A percentile compares a stretch with the other conserved stretches of the same genome.
Conservation (phyloP, 2,797 vertebrate genomes). For the Smutsia gigantea region DNA sequence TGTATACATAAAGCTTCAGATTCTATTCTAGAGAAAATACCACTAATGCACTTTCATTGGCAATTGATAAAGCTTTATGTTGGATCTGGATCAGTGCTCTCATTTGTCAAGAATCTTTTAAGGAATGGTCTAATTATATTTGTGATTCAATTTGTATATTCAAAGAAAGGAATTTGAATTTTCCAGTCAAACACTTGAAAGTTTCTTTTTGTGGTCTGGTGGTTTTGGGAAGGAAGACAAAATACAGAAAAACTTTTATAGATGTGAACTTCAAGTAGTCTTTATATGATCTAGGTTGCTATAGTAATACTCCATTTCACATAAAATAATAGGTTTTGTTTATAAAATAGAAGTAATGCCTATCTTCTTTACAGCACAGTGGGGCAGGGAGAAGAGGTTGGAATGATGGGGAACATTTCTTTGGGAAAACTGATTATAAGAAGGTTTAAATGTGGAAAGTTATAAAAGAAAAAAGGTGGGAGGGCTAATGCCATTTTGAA, state of each 20-base stretch:
- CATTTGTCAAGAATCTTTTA: conserved; percentile 24
- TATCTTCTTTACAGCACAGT: neutral
- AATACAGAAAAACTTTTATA: conserved; percentile 4
- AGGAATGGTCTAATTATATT: conserved; percentile 42
- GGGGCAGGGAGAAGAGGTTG: neutral
- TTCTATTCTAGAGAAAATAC: neutral
- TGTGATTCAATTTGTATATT: conserved; percentile 1
- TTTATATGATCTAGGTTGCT: conserved; percentile 32
- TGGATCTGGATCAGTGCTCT: neutral
- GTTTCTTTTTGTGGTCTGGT: conserved; percentile 21
- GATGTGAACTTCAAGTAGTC: neutral
- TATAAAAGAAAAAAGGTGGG: neutral
- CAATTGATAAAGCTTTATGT: conserved; percentile 14
- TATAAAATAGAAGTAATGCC: neutral
- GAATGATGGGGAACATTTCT: neutral
- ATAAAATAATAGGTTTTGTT: conserved; percentile 34
- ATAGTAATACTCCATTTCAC: neutral
- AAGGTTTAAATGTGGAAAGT: conserved; percentile 26
- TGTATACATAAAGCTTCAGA: conserved; percentile 67
- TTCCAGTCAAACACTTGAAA: conserved; percentile 30
- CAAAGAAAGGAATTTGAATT: conserved; percentile 30
- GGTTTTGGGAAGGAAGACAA: conserved; percentile 46
- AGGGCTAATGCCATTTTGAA: neutral
- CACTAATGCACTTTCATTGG: neutral
- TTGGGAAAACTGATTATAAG: neutral